These are phyloP conservation scores for Pocillopora verrucosa DNA, from an alignment of 64 coral and sea anemone genomes.

Conservation along the genomic window DNA sequence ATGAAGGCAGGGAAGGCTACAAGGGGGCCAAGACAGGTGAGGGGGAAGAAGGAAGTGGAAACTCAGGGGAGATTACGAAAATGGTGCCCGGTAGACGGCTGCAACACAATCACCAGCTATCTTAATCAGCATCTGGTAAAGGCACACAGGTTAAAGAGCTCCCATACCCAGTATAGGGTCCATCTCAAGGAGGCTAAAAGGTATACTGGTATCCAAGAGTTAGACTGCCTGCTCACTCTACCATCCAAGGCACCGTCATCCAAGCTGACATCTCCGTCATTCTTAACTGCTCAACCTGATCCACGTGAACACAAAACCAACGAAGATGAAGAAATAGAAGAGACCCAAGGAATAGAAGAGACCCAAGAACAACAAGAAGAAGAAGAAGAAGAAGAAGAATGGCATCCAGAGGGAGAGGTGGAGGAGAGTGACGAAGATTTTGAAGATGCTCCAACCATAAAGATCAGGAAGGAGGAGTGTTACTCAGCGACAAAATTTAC, in stretches of 20 bases:
- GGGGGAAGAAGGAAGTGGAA: no score
- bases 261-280: no score
- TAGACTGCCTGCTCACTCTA: no score
- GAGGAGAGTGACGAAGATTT: not conserved
- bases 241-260: no score
- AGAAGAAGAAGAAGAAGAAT: not conserved
- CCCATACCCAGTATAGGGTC: no score
- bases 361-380: not conserved
- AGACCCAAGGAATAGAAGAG: no score
- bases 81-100: not conserved
- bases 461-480: not conserved
- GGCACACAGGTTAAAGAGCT: not conserved
- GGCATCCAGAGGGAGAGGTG: not conserved
- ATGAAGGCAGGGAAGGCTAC: not conserved
- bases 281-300: no score
- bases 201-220: no score
- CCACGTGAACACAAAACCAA: no score
- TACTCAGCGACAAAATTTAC: not conserved
- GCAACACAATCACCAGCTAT: not conserved
- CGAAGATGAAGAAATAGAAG: no score
- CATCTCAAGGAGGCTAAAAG: no score
- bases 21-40: not conserved
- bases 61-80: not conserved
- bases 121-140: not conserved
- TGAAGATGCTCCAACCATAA: not conserved